Conservation (phyloP, 1,140 invertebrate species). For the Drosophila melanogaster region DNA sequence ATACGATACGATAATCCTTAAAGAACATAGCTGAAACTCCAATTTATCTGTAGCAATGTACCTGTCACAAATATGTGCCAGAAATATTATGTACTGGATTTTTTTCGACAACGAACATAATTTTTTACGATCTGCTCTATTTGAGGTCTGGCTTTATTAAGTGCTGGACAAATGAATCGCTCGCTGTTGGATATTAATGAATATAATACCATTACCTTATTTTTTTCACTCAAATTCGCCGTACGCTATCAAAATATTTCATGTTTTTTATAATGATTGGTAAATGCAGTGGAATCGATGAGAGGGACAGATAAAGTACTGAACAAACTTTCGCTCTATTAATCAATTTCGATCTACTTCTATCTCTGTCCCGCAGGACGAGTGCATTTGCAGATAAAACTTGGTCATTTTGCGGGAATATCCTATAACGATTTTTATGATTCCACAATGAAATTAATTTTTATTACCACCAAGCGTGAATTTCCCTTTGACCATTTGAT, state of each 20-base stretch:
- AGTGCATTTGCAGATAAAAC: constrained; percentile 59
- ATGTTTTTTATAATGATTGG: constrained; percentile 47
- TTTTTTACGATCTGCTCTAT: constrained; percentile 35
- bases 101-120: constrained; percentile 3
- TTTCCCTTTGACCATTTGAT: constrained; percentile 51
- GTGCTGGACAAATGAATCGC: constrained; percentile 57
- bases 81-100: constrained; percentile 12
- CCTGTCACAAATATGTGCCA: constrained; percentile 16
- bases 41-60: constrained; percentile 10
- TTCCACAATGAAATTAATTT: constrained; percentile 57
- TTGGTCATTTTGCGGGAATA: constrained; percentile 56
- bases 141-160: constrained; percentile 50
- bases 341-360: constrained; percentile 36
- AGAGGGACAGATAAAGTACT: constrained; percentile 35
- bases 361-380: constrained; percentile 3
- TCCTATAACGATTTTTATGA: constrained; percentile 53
- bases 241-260: constrained; percentile 46
- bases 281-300: constrained; percentile 29
- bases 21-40: background rate
- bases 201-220: constrained; percentile 44
- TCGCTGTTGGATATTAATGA: constrained; percentile 54
- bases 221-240: constrained; percentile 32
- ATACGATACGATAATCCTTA: constrained; percentile 1
- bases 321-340: constrained; percentile 55
- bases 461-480: constrained; percentile 57